These are phyloP conservation scores for Lasioglossum vierecki DNA, from an alignment of 2,888 invertebrate species.

Conservation along the genomic window DNA sequence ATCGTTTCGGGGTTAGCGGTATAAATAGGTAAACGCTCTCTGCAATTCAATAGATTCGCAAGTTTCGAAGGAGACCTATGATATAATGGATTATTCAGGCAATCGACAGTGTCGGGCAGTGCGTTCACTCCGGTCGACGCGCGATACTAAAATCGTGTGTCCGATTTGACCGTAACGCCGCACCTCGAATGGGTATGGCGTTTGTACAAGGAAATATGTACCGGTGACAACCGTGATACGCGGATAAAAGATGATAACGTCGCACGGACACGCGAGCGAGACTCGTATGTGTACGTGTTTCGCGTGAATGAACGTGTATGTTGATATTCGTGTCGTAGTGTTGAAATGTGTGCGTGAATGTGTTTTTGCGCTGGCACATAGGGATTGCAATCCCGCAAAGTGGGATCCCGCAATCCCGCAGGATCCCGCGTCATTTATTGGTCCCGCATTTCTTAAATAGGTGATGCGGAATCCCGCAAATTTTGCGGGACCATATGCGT, in stretches of 20 bases:
- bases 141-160: conserved; percentile 11
- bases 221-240: conserved; percentile 26
- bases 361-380: conserved; percentile 34
- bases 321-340: neutral
- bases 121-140: conserved; percentile 31
- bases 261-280: conserved; percentile 29
- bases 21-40: conserved; percentile 67
- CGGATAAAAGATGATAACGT: conserved; percentile 30
- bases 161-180: conserved; percentile 24
- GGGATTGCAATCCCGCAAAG: too few species aligned
- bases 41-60: conserved; percentile 47
- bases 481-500: too few species aligned
- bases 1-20: conserved; percentile 69
- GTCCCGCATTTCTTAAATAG: too few species aligned
- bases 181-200: neutral
- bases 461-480: too few species aligned
- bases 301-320: neutral
- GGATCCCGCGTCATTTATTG: too few species aligned
- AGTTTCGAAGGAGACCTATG: conserved; percentile 51
- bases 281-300: neutral
- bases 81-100: conserved; percentile 56
- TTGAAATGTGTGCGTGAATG: neutral
- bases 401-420: too few species aligned
- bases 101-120: conserved; percentile 35
- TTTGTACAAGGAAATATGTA: conserved; percentile 31